A percentile compares a stretch with the other conserved stretches of the same genome.
These are phyloP conservation scores for Pyrocoelia pectoralis DNA, from an alignment of 2,888 invertebrate genomes.

Conservation along the genomic window DNA sequence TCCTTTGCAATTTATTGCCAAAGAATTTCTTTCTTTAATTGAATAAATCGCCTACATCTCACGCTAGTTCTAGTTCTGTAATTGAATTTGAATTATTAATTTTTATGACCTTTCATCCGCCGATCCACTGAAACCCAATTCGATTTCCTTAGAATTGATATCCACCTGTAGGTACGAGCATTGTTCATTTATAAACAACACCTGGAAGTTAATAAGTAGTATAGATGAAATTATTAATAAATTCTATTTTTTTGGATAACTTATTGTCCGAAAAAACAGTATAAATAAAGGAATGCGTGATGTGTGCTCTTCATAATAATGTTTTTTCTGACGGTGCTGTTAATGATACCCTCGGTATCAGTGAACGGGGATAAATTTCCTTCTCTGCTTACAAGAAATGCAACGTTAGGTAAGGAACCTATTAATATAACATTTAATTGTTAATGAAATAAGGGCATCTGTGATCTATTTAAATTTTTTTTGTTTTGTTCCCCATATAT, in stretches of 20 bases:
- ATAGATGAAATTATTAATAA: no score
- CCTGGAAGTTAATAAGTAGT: conserved; percentile 38
- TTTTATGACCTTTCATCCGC: conserved; percentile 36
- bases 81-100: conserved; percentile 39
- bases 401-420: conserved; percentile 69
- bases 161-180: conserved; percentile 33
- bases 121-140: conserved; percentile 18
- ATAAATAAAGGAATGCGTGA: conserved; percentile 32
- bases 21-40: no score
- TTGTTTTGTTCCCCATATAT: no score
- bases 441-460: no score
- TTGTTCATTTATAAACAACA: conserved; percentile 39
- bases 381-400: conserved; percentile 76
- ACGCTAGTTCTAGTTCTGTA: conserved; percentile 25
- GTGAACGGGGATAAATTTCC: conserved; percentile 65
- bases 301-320: conserved; percentile 37
- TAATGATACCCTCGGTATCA: neutral
- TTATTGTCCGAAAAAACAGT: conserved; percentile 17
- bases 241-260: conserved; percentile 29
- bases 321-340: conserved; percentile 27
- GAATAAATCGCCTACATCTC: no score
- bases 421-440: neutral
- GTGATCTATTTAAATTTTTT: no score
- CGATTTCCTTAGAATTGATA: conserved; percentile 27
- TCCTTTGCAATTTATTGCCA: no score